Evolutionary conservation across 1,140 invertebrate species (phyloP).

Genomic region (Campoletis sonorensis): DNA sequence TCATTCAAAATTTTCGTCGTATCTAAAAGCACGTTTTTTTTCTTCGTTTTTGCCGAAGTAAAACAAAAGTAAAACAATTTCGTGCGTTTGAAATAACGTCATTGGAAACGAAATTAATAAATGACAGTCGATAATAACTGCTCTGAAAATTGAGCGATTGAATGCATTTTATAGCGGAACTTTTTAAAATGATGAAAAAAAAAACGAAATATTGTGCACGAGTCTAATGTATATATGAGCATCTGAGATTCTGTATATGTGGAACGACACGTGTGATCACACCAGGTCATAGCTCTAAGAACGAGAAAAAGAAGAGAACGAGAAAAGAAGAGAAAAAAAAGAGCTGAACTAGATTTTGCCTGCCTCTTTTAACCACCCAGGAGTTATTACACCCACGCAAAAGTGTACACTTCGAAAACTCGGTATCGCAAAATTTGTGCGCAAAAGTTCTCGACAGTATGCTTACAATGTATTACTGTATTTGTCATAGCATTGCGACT

Average conservation of each 20-base stretch:
- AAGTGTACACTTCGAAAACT: constrained; percentile 2
- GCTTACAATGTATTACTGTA: neutral
- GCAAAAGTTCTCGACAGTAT: neutral
- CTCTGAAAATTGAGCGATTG: too few species aligned
- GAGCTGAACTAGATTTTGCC: neutral
- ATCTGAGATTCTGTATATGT: neutral
- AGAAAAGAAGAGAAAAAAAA: constrained; percentile 5
- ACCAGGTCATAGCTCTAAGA: neutral
- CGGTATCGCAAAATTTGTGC: neutral
- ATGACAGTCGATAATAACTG: too few species aligned
- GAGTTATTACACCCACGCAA: neutral
- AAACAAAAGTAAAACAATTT: too few species aligned
- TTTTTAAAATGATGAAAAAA: too few species aligned
- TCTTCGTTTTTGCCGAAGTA: too few species aligned
- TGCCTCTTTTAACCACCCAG: neutral
- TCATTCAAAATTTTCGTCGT: too few species aligned
- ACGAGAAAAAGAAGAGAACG: neutral
- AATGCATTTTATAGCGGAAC: too few species aligned
- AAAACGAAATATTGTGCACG: too few species aligned
- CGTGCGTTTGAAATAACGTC: too few species aligned
- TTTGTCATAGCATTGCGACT: neutral
- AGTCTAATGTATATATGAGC: too few species aligned
- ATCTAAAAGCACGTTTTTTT: too few species aligned
- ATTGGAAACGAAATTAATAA: too few species aligned
- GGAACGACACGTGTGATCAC: neutral